These are phyloP conservation scores for Herpailurus yagouaroundi DNA, from an alignment of 2,113 vertebrate genomes.

Conservation along the genomic window DNA sequence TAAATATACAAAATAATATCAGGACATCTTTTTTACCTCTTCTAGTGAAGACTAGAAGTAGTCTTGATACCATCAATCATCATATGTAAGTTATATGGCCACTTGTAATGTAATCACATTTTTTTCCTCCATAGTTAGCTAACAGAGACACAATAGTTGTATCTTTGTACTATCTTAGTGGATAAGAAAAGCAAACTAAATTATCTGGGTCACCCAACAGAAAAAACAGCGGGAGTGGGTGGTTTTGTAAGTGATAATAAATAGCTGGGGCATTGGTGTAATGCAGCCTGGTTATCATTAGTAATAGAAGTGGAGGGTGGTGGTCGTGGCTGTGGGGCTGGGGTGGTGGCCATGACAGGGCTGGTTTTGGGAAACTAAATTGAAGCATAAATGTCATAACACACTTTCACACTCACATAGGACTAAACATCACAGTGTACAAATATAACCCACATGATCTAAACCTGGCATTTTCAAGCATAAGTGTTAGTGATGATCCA, in stretches of 20 bases:
- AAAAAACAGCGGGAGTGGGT: not conserved
- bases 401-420: not conserved
- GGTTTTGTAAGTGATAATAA: not conserved
- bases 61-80: not conserved
- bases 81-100: not conserved
- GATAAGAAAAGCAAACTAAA: not conserved
- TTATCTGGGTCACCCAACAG: not conserved
- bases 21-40: not conserved
- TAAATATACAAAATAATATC: not conserved
- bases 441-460: accelerated
- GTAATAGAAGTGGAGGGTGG: not conserved
- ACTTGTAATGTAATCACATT: not conserved
- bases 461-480: not conserved
- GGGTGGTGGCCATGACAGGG: not conserved
- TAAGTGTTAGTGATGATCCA: not conserved
- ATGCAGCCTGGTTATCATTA: not conserved
- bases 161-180: not conserved
- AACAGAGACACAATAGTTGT: not conserved
- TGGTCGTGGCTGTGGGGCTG: not conserved
- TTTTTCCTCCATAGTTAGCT: not conserved
- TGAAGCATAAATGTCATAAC: not conserved
- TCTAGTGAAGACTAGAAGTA: not conserved
- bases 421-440: not conserved
- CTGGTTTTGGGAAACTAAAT: not conserved
- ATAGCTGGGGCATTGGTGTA: not conserved